phyloP scores from a whole-genome alignment of 2,113 vertebrate species.

The Halcyon senegalensis region DNA sequence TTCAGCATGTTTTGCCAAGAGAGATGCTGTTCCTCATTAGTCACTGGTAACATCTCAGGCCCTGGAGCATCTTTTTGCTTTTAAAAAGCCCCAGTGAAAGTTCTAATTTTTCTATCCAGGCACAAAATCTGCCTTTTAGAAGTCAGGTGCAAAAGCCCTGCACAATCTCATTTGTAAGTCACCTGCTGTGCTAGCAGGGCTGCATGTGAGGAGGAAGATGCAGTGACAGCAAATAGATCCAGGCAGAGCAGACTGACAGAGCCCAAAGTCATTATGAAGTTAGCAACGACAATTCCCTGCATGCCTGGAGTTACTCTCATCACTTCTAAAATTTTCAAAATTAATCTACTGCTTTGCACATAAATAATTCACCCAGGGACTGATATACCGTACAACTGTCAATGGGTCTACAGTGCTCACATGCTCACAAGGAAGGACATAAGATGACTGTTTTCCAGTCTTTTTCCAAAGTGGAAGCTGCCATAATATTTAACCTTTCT shows the following conservation, averaged over 20 bases:
- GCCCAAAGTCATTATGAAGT: neutral
- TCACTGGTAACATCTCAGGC: neutral
- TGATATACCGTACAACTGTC: neutral
- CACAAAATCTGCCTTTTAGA: neutral
- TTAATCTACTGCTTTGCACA: neutral
- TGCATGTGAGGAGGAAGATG: neutral
- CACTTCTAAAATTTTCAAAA: neutral
- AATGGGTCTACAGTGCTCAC: neutral
- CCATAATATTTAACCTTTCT: slow-evolving; percentile 56
- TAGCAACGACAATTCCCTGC: neutral
- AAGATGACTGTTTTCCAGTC: slow-evolving; percentile 7
- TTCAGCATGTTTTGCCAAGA: neutral
- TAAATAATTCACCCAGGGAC: neutral
- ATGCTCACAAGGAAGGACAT: neutral
- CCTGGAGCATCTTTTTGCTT: neutral
- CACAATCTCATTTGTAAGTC: neutral
- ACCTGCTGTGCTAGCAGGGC: neutral
- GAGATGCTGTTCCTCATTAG: neutral
- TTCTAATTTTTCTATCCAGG: neutral
- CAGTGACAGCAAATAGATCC: neutral
- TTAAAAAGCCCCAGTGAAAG: neutral
- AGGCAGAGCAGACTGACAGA: neutral
- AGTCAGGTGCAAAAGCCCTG: neutral
- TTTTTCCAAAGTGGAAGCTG: slow-evolving; percentile 35
- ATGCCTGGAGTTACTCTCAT: neutral